Evolutionary conservation across 2,113 vertebrate species (phyloP).

Genomic region (Pteruthius melanotis): DNA sequence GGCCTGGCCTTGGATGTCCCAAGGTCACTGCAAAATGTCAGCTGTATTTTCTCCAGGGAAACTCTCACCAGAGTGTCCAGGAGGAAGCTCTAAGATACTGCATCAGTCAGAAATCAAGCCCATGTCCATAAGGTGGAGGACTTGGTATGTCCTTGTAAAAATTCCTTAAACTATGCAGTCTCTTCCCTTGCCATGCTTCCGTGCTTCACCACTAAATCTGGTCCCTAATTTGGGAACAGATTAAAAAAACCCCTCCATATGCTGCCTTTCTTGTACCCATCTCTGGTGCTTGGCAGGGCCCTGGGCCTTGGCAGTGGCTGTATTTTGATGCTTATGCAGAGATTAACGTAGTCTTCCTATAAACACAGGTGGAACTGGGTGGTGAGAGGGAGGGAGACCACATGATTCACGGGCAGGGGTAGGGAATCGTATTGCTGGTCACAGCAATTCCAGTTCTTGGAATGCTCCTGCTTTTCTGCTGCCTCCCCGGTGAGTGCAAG

Average conservation of each 20-base stretch:
- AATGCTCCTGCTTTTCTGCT: conserved; percentile 3
- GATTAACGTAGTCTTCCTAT: background rate
- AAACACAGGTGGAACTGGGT: conserved; percentile 33
- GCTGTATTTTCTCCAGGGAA: background rate
- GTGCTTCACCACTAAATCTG: background rate
- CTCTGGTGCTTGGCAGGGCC: background rate
- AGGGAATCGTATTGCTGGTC: background rate
- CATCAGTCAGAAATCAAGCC: background rate
- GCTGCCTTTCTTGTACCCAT: background rate
- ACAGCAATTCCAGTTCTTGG: background rate
- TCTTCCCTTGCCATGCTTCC: background rate
- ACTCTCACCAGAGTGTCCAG: background rate
- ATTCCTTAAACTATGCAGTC: background rate
- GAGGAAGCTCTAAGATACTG: background rate
- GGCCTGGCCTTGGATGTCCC: background rate
- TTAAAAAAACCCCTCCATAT: background rate
- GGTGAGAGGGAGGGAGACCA: background rate
- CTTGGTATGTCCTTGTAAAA: conserved; percentile 3
- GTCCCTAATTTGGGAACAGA: background rate
- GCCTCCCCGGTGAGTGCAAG: background rate
- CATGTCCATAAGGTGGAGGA: background rate
- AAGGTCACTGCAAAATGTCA: background rate
- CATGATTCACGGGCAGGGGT: background rate
- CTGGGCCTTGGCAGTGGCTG: background rate
- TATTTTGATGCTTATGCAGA: conserved; percentile 3